phyloP scores from a whole-genome alignment of 2,113 vertebrate genomes.

The Vidua macroura region DNA sequence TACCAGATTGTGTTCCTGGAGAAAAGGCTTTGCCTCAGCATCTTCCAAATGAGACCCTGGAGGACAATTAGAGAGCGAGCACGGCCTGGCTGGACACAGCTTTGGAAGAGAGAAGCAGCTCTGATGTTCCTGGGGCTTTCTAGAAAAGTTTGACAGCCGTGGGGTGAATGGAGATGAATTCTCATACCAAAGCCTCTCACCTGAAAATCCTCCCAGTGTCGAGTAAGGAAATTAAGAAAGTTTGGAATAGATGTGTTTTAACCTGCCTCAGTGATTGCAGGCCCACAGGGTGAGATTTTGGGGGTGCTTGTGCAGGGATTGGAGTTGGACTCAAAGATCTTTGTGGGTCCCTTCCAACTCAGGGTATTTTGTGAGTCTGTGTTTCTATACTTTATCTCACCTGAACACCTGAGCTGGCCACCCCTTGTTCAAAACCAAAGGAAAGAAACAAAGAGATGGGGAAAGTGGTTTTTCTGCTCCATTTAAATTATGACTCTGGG shows the following conservation, averaged over 20 bases:
- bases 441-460: not conserved
- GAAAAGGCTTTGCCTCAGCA: not conserved
- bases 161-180: not conserved
- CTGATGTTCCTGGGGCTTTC: not conserved
- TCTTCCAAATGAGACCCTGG: not conserved
- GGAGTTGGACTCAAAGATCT: not conserved
- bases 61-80: not conserved
- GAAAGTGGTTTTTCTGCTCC: not conserved
- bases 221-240: not conserved
- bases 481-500: too few relatives aligned
- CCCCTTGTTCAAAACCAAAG: not conserved
- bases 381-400: not conserved
- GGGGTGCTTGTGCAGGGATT: not conserved
- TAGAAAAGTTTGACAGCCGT: not conserved
- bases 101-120: not conserved
- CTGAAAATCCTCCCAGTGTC: not conserved
- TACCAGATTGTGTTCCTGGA: not conserved
- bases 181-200: not conserved
- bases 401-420: not conserved
- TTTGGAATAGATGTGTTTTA: not conserved
- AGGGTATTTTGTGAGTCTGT: not conserved
- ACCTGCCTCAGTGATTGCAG: fast-evolving
- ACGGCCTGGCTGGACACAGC: fast-evolving
- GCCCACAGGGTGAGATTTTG: not conserved
- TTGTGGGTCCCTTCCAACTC: not conserved